A percentile compares a stretch with the other conserved stretches of the same genome.
Evolutionary conservation across 2,797 vertebrate genomes (phyloP).

Genomic region (Macropus fuliginosus): DNA sequence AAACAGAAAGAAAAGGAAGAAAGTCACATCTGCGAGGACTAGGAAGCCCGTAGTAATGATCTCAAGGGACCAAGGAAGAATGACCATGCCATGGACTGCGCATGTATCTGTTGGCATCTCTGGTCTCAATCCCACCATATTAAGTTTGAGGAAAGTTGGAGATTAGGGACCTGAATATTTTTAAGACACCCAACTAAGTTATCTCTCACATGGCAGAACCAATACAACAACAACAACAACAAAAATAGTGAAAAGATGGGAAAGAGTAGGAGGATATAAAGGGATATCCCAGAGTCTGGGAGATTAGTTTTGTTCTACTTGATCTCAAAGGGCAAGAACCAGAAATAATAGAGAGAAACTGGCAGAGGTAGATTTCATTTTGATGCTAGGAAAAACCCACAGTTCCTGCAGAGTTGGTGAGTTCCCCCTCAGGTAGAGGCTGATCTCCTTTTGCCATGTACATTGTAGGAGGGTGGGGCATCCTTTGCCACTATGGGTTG

Average conservation of each 20-base stretch:
- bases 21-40: too few relatives aligned
- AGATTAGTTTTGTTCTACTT: not conserved
- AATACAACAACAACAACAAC: not conserved
- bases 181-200: not conserved
- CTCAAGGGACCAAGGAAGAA: not conserved
- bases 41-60: too few relatives aligned
- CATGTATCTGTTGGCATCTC: not conserved
- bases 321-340: not conserved
- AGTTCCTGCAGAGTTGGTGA: not conserved
- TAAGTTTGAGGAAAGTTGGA: not conserved
- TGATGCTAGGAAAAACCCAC: not conserved
- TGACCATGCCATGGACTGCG: not conserved
- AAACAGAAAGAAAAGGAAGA: too few relatives aligned
- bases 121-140: not conserved
- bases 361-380: not conserved
- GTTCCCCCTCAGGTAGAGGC: not conserved
- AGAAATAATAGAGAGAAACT: not conserved
- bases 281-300: not conserved
- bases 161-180: not conserved
- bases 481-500: not conserved
- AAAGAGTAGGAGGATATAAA: not conserved
- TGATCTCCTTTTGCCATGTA: not conserved
- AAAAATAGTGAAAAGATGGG: not conserved
- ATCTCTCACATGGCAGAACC: not conserved
- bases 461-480: too few relatives aligned